phyloP scores from a whole-genome alignment of 2,888 invertebrate genomes.

The Megastigmus dorsalis region DNA sequence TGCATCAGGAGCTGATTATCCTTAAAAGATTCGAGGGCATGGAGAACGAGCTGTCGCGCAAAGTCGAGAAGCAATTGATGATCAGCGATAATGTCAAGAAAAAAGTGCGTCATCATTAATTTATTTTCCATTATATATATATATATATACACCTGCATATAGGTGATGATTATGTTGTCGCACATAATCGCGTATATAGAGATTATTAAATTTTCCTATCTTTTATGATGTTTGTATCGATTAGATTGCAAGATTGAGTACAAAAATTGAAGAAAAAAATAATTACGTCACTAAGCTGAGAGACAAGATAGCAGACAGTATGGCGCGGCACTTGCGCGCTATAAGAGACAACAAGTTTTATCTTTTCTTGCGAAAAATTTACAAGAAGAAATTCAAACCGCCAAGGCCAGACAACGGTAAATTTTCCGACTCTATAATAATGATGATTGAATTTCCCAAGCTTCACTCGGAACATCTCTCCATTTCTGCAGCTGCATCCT shows the following conservation, averaged over 20 bases:
- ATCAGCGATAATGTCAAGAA: constrained; percentile 78
- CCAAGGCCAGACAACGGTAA: constrained; percentile 78
- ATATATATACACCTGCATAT: no score
- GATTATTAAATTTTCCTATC: background rate
- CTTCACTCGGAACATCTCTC: no score
- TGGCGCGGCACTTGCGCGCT: constrained; percentile 77
- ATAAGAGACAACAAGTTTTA: constrained; percentile 85
- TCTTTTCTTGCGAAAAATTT: constrained; percentile 87
- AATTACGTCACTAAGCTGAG: constrained; percentile 73
- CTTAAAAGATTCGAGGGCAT: constrained; percentile 83
- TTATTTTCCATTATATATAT: background rate
- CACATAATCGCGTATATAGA: no score
- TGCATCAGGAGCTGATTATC: constrained; percentile 85
- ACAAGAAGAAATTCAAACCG: constrained; percentile 87
- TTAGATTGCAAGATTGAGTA: constrained; percentile 59
- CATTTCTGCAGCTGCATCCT: constrained; percentile 60
- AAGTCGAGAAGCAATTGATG: no score
- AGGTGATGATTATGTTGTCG: no score
- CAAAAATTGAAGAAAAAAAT: constrained; percentile 75
- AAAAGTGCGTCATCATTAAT: constrained; percentile 71
- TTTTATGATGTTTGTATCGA: no score
- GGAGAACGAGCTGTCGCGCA: constrained; percentile 81
- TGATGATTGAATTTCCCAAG: no score
- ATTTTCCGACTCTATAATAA: no score
- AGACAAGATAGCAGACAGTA: constrained; percentile 75